Percentiles rank a stretch among this genome's conserved stretches.
phyloP scores from a whole-genome alignment of 2,113 vertebrate genomes.

The Xyrauchen texanus region DNA sequence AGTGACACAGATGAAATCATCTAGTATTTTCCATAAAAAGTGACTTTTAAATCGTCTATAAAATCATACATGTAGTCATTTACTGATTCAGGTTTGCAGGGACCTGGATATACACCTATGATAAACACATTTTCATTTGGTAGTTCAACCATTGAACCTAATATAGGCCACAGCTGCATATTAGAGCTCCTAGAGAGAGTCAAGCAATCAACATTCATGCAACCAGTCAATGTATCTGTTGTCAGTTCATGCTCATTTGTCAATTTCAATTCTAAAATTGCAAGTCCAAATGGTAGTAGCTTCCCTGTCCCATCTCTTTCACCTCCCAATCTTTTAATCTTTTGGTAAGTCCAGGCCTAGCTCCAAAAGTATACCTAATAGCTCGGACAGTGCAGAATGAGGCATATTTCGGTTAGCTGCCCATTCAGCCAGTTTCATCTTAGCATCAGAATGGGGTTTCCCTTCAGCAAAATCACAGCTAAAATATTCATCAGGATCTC shows the following conservation, averaged over 20 bases:
- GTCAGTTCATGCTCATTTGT: background rate
- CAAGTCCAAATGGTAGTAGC: too few species aligned
- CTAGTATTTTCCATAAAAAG: background rate
- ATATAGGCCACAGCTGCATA: slow-evolving; percentile 7
- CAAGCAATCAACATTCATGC: background rate
- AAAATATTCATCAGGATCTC: too few species aligned
- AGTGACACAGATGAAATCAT: background rate
- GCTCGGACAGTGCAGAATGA: too few species aligned
- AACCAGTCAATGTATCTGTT: background rate
- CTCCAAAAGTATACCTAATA: too few species aligned
- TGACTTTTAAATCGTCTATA: background rate
- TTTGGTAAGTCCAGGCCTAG: too few species aligned
- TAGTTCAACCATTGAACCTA: background rate
- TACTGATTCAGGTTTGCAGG: background rate
- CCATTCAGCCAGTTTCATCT: too few species aligned
- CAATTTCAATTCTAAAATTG: too few species aligned
- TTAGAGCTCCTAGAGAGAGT: background rate
- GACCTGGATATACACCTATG: slow-evolving; percentile 3
- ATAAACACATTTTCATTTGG: slow-evolving; percentile 1
- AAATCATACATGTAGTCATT: slow-evolving; percentile 11
- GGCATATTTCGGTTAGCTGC: too few species aligned
- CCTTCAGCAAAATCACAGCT: too few species aligned
- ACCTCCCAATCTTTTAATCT: too few species aligned
- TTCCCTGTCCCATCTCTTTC: too few species aligned
- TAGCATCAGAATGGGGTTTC: too few species aligned